phyloP scores from a whole-genome alignment of 2,888 invertebrate species.

The Hipparchia semele region DNA sequence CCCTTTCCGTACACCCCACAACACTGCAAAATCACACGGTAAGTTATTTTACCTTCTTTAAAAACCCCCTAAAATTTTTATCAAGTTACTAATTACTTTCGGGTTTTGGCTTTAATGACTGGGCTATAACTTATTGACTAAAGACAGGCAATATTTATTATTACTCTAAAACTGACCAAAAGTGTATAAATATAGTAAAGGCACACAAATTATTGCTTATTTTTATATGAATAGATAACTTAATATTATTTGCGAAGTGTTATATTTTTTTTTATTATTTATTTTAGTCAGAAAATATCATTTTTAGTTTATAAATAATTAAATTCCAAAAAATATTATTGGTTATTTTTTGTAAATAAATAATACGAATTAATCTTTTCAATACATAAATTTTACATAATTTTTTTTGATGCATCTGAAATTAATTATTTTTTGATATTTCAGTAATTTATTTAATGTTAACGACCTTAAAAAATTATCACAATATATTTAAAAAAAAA shows the following conservation, averaged over 20 bases:
- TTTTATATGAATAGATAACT: conserved; percentile 11
- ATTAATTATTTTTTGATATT: not conserved
- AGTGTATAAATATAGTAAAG: conserved; percentile 33
- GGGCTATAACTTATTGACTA: not conserved
- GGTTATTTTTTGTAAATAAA: not conserved
- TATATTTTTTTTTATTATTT: not conserved
- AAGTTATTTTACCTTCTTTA: no score
- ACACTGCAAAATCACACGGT: no score
- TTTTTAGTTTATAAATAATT: not conserved
- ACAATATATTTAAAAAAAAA: conserved; percentile 15
- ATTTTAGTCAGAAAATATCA: not conserved
- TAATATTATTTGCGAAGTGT: not conserved
- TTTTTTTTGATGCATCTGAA: no score
- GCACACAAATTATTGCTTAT: conserved; percentile 38
- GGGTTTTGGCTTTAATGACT: no score
- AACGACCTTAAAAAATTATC: conserved; percentile 18
- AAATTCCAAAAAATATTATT: not conserved
- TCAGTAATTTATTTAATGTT: not conserved
- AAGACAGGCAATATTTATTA: not conserved
- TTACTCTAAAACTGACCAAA: conserved; percentile 45
- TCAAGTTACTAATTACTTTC: no score
- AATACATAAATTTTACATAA: no score
- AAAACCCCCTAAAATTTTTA: no score
- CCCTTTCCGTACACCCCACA: no score
- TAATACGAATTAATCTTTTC: no score